A percentile compares a stretch with the other conserved stretches of the same genome.
Evolutionary conservation across 2,797 vertebrate species (phyloP).

Genomic region (Mareca penelope): DNA sequence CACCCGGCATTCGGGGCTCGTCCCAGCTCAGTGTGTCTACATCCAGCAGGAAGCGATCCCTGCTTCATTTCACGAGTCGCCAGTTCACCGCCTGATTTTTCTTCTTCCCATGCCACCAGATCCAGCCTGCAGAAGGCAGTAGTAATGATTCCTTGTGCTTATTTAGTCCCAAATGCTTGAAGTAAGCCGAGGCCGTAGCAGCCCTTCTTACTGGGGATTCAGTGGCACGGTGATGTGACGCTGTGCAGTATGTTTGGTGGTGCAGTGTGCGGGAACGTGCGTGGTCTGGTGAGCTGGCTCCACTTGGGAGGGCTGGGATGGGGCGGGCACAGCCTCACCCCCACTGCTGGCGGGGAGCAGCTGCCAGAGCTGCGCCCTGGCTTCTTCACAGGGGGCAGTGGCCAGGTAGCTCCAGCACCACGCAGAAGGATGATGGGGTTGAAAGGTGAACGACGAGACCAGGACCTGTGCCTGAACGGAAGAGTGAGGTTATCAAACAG

Average conservation of each 20-base stretch:
- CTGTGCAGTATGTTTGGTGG: accelerated
- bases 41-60: background rate
- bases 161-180: background rate
- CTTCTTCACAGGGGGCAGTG: background rate
- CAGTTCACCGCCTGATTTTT: background rate
- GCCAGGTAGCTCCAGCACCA: background rate
- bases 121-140: background rate
- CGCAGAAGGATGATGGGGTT: background rate
- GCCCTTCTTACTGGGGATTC: background rate
- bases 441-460: background rate
- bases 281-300: background rate
- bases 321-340: background rate
- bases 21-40: background rate
- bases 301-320: accelerated
- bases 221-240: accelerated
- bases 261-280: too few relatives aligned
- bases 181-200: background rate
- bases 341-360: background rate
- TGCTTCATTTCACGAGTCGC: background rate
- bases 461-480: background rate
- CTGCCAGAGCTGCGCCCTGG: background rate
- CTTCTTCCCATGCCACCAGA: background rate
- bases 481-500: background rate
- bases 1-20: background rate
- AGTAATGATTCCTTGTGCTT: accelerated